phyloP scores from a whole-genome alignment of 2,888 invertebrate genomes.

The Chrysomela aeneicollis region DNA sequence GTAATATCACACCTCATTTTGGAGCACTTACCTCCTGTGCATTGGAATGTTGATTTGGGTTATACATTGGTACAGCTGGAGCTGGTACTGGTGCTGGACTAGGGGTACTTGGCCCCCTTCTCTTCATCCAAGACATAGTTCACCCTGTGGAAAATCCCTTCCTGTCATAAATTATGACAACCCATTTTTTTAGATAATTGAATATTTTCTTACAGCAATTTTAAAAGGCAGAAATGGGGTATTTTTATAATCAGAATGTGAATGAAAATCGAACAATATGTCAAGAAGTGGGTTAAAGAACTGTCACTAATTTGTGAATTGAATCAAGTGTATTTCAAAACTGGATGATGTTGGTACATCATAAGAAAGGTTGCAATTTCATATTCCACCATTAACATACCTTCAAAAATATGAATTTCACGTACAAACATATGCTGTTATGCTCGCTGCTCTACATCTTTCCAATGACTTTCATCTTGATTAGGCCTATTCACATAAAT shows the following conservation, averaged over 20 bases:
- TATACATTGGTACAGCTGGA: slow-evolving; percentile 57
- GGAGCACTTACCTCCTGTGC: slow-evolving; percentile 52
- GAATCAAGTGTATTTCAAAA: too few species aligned
- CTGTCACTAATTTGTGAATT: neutral
- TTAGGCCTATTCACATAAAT: slow-evolving; percentile 10
- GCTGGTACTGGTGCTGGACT: slow-evolving; percentile 51
- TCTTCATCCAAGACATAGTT: slow-evolving; percentile 60
- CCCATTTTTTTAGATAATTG: slow-evolving; percentile 3
- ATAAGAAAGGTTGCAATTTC: neutral
- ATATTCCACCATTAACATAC: neutral
- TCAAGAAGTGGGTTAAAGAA: slow-evolving; percentile 5
- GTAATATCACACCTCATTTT: neutral
- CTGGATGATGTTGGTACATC: too few species aligned
- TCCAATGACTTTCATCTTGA: slow-evolving; percentile 38
- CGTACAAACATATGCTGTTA: slow-evolving; percentile 39
- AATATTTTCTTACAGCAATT: too few species aligned
- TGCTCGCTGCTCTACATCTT: slow-evolving; percentile 37
- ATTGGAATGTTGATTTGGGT: slow-evolving; percentile 59
- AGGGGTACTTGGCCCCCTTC: slow-evolving; percentile 53
- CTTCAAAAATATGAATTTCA: neutral
- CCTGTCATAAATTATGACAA: neutral
- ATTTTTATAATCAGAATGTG: too few species aligned
- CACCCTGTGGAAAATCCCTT: slow-evolving; percentile 31
- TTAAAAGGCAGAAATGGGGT: too few species aligned
- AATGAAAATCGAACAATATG: slow-evolving; percentile 20